Evolutionary conservation across 2,113 vertebrate genomes (phyloP).

Genomic region (Protobothrops flavoviridis): DNA sequence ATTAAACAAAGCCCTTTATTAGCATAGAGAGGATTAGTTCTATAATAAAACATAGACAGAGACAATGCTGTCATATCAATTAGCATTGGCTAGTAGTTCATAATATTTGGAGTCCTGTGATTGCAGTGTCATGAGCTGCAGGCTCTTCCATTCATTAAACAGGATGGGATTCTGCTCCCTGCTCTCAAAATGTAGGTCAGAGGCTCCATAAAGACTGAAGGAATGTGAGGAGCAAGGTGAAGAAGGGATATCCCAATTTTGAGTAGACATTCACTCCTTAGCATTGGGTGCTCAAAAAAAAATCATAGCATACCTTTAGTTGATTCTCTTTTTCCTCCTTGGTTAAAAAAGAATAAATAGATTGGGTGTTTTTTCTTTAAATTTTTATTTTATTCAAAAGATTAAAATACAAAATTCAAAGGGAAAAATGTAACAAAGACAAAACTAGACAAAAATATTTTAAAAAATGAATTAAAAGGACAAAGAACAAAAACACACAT

Average conservation of each 20-base stretch:
- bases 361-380: neutral
- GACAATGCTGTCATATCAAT: neutral
- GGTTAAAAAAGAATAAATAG: neutral
- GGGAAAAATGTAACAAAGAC: neutral
- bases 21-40: neutral
- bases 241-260: neutral
- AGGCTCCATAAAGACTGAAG: neutral
- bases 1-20: neutral
- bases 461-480: neutral
- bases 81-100: neutral
- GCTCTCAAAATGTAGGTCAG: neutral
- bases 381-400: neutral
- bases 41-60: neutral
- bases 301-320: neutral
- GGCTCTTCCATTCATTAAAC: neutral
- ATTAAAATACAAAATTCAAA: neutral
- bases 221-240: neutral
- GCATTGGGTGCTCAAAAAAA: neutral
- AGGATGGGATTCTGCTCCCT: neutral
- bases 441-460: neutral
- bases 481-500: neutral
- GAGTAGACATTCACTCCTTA: neutral
- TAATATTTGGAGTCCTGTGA: neutral
- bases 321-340: neutral
- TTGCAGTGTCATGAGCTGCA: neutral